Evolutionary conservation across 2,888 invertebrate genomes (phyloP), one percentile per base, ranked within the genome.

Genomic region (Podabrus alpinus): DNA sequence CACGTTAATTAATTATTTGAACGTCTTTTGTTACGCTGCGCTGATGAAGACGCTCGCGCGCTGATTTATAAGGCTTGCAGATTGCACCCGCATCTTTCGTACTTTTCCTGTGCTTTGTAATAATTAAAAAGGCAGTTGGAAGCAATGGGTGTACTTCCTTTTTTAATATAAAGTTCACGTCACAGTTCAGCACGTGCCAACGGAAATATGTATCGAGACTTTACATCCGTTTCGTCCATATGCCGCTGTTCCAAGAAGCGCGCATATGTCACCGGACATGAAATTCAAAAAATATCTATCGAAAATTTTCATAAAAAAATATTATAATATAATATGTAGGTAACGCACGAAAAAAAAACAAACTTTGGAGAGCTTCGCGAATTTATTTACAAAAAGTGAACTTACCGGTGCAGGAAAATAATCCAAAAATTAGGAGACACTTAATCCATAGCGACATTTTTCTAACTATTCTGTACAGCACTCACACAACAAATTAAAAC

Each of bases 111-210:
- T n/a, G 67, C 61, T 60, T 70, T 4, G 17, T 64, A n/a, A 21
- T n/a, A 19, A 64, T 64, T 64, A 64, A 19, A 64, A 64, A 64
- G 62, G 19, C 74, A 71, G 74, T 68, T 70, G 70, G 72, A 66
- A 66, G 64, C 25, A 73, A 10, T 59, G 74, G 69, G 21, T 70
- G 76, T n/a, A 77, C 76, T 80, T 81, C 80, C 78, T 77, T 71
- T 77, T 69, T 62, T 60, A 59, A 74, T 73, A 72, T 79, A 80
- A 74, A 76, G 74, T 75, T 75, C 79, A 77, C 80, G 81, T 80
- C 78, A 79, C 80, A 81, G 80, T 77, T 70, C 81, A 81, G 84
- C 84, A 84, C 84, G 84, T 84, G 84, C 84, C 83, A 80, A 80
- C 83, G 83, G 84, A 83, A 80, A 80, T 79, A 76, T 69, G 71